A percentile compares a stretch with the other conserved stretches of the same genome.
phyloP scores from a whole-genome alignment of 2,888 invertebrate genomes.

The Agapetus fuscipes region DNA sequence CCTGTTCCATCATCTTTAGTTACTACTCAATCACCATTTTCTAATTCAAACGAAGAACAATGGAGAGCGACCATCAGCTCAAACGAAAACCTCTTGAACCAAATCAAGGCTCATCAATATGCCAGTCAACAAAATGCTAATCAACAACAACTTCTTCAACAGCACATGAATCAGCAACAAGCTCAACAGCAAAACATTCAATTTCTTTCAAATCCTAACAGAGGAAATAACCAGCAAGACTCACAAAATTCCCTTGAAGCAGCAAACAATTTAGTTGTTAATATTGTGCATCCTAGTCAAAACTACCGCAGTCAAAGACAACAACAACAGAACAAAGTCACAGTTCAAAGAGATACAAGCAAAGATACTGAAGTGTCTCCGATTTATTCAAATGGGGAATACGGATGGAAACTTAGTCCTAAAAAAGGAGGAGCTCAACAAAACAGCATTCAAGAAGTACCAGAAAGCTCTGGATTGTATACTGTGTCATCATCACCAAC shows the following conservation, averaged over 20 bases:
- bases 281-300: constrained; percentile 36
- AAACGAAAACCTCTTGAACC: background rate
- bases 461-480: constrained; percentile 9
- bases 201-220: background rate
- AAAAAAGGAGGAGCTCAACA: constrained; percentile 26
- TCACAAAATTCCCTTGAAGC: constrained; percentile 27
- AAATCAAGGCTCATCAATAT: background rate
- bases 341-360: constrained; percentile 23
- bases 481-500: constrained; percentile 6
- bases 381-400: constrained; percentile 39
- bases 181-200: constrained; percentile 5
- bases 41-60: constrained; percentile 8
- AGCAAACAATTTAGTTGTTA: constrained; percentile 37
- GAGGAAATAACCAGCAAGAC: constrained; percentile 5
- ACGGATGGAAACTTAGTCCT: constrained; percentile 40
- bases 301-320: constrained; percentile 23
- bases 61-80: constrained; percentile 10
- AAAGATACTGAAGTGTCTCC: constrained; percentile 19
- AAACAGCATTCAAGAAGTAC: constrained; percentile 3
- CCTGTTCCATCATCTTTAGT: constrained; percentile 12
- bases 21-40: background rate
- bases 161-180: background rate
- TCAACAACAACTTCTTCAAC: constrained; percentile 1
- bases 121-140: background rate
- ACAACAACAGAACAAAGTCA: constrained; percentile 8